These are phyloP conservation scores for Cataglyphis altisquamis DNA, from an alignment of 2,888 invertebrate genomes.

Conservation along the genomic window DNA sequence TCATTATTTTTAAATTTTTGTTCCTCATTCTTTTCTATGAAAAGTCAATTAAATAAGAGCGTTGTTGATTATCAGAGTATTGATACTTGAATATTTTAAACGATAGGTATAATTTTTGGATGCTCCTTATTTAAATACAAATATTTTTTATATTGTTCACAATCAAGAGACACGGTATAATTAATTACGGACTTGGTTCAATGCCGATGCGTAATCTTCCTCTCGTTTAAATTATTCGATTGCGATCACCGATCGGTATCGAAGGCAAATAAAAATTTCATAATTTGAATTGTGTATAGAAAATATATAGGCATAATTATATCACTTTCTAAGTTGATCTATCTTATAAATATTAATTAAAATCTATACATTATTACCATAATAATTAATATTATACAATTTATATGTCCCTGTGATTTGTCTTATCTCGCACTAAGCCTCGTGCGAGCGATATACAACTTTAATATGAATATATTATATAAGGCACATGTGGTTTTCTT, in stretches of 20 bases:
- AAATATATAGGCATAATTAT: not conserved
- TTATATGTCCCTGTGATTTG: constrained; percentile 12
- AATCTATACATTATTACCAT: constrained; percentile 15
- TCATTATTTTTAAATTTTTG: not conserved
- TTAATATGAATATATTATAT: constrained; percentile 48
- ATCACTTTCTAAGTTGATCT: constrained; percentile 33
- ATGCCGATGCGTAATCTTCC: not conserved
- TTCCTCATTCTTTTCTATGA: not conserved
- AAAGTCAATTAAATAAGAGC: not conserved
- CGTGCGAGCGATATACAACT: constrained; percentile 22
- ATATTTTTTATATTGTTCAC: not conserved
- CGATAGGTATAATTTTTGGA: not conserved
- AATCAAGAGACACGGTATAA: not conserved
- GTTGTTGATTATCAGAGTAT: constrained; percentile 9
- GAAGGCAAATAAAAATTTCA: constrained; percentile 16
- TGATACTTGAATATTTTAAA: not conserved
- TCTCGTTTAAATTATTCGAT: not conserved
- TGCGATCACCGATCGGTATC: not conserved
- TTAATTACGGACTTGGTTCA: not conserved
- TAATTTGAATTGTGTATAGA: not conserved
- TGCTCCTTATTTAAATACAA: not conserved
- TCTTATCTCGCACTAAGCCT: constrained; percentile 17
- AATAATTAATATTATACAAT: constrained; percentile 27
- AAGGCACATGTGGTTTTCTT: constrained; percentile 65
- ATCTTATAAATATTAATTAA: not conserved